These are phyloP conservation scores for Taurulus bubalis DNA, from an alignment of 2,113 vertebrate genomes.

Conservation along the genomic window DNA sequence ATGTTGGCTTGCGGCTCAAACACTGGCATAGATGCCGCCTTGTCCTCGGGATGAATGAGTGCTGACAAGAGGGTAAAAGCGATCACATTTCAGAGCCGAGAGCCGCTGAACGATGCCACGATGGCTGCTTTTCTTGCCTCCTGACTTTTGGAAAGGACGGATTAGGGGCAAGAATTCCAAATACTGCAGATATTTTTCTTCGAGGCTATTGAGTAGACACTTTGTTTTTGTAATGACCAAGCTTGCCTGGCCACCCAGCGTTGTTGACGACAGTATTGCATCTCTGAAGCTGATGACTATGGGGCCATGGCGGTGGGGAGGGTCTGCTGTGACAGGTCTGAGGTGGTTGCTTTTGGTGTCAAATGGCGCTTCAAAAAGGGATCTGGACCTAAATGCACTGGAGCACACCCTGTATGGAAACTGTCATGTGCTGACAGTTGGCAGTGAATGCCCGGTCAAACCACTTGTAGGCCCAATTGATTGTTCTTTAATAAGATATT, in stretches of 20 bases:
- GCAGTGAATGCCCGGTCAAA: background rate
- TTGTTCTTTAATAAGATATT: background rate
- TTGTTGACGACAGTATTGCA: constrained; percentile 38
- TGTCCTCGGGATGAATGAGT: constrained; percentile 80
- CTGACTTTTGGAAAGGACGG: constrained; percentile 36
- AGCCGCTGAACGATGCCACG: constrained; percentile 48
- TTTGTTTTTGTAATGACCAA: constrained; percentile 48
- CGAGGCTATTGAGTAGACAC: constrained; percentile 35
- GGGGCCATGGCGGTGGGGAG: constrained; percentile 17
- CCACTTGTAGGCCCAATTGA: background rate
- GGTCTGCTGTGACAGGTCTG: background rate
- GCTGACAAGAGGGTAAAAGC: constrained; percentile 73
- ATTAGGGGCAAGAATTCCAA: constrained; percentile 63
- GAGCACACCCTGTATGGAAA: background rate
- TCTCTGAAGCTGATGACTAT: constrained; percentile 35
- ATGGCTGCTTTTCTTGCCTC: constrained; percentile 43
- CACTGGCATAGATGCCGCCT: constrained; percentile 73
- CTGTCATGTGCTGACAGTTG: background rate
- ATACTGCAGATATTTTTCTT: constrained; percentile 40
- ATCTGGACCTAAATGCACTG: background rate
- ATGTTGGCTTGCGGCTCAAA: constrained; percentile 80
- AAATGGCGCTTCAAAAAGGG: background rate
- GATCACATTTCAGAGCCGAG: constrained; percentile 55
- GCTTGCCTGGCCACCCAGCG: constrained; percentile 45
- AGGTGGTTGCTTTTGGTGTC: constrained; percentile 7